Conservation (phyloP, 2,888 invertebrate species). For the Drosophila phalerata region DNA sequence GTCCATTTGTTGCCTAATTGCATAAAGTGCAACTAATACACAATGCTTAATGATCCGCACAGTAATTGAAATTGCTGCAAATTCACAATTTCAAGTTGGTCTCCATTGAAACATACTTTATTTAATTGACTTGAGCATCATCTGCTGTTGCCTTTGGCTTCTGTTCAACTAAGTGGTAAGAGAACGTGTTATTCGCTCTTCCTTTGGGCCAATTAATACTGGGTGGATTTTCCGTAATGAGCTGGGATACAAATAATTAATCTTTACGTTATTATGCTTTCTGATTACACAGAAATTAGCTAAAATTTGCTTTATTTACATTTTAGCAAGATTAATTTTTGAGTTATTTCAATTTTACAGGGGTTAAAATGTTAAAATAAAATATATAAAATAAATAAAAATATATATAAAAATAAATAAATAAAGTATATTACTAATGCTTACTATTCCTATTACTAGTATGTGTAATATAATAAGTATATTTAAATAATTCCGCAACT, state of each 20-base stretch:
- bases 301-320: too few relatives aligned
- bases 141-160: background rate
- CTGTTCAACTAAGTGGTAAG: background rate
- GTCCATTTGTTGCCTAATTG: conserved; percentile 60
- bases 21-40: conserved; percentile 53
- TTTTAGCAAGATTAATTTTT: background rate
- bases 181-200: background rate
- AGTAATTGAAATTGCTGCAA: conserved; percentile 42
- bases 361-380: too few relatives aligned
- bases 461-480: too few relatives aligned
- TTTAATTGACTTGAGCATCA: conserved; percentile 20
- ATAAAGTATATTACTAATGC: too few relatives aligned
- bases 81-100: conserved; percentile 2
- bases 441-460: too few relatives aligned
- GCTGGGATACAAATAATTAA: conserved; percentile 9
- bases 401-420: too few relatives aligned
- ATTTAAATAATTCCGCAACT: too few relatives aligned
- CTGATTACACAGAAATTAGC: background rate
- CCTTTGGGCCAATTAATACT: conserved; percentile 9
- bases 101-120: conserved; percentile 3
- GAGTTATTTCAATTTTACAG: too few relatives aligned
- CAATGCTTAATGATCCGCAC: conserved; percentile 54
- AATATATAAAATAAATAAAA: too few relatives aligned
- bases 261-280: conserved; percentile 7
- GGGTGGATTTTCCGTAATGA: background rate